phyloP scores from a whole-genome alignment of 1,140 invertebrate genomes.

The Gonioctena quinquepunctata region DNA sequence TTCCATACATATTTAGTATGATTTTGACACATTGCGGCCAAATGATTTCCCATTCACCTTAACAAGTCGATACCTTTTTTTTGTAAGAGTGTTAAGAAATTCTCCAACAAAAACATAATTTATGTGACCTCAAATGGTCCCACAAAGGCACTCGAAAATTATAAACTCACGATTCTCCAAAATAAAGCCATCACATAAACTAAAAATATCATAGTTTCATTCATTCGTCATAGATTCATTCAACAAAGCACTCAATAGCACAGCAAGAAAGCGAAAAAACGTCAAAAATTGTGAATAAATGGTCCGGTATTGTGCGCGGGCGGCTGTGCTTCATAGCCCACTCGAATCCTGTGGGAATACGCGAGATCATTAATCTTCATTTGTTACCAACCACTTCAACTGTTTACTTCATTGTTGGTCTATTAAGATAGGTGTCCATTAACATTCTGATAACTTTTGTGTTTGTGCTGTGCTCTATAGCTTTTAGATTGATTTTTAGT shows the following conservation, averaged over 20 bases:
- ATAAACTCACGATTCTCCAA: constrained; percentile 34
- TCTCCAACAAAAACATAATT: constrained; percentile 34
- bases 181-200: constrained; percentile 36
- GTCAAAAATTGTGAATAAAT: constrained; percentile 45
- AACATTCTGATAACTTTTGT: constrained; percentile 10
- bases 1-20: constrained; percentile 20
- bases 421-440: constrained; percentile 35
- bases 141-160: constrained; percentile 38
- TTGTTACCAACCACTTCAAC: constrained; percentile 50
- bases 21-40: constrained; percentile 40
- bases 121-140: constrained; percentile 45
- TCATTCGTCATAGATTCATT: constrained; percentile 30
- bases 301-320: constrained; percentile 39
- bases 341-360: constrained; percentile 41
- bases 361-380: constrained; percentile 49
- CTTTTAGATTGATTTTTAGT: neutral
- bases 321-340: constrained; percentile 20
- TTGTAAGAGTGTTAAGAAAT: constrained; percentile 11
- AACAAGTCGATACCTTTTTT: constrained; percentile 22
- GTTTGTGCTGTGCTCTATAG: neutral
- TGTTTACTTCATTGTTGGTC: constrained; percentile 43
- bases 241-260: constrained; percentile 33
- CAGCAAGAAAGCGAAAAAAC: constrained; percentile 38
- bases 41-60: constrained; percentile 30
- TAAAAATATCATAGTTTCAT: constrained; percentile 41